Evolutionary conservation across 2,888 invertebrate genomes (phyloP).

Genomic region (Aporophyla nigra): DNA sequence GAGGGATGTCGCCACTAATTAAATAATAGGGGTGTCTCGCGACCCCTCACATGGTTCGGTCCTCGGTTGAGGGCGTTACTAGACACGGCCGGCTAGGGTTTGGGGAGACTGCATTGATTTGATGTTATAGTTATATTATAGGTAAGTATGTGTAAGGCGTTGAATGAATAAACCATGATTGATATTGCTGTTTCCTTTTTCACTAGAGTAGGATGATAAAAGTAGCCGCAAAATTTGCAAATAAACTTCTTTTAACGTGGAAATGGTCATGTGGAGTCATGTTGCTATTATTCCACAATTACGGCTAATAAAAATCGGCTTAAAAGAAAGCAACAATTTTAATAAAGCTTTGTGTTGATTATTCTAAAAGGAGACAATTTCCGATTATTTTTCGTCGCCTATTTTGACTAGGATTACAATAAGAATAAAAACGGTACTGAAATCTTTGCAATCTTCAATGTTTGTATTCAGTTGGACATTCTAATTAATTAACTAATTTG

Average conservation of each 20-base stretch:
- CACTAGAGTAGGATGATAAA: not conserved
- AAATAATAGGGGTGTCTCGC: conserved; percentile 41
- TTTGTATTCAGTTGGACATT: not conserved
- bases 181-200: conserved; percentile 24
- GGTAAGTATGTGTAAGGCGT: conserved; percentile 19
- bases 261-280: not conserved
- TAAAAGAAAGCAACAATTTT: not conserved
- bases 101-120: conserved; percentile 42
- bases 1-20: conserved; percentile 46
- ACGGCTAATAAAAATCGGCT: not conserved
- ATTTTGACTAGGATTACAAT: not conserved
- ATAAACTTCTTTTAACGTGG: not conserved
- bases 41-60: conserved; percentile 22
- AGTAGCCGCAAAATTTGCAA: not conserved
- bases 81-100: conserved; percentile 42
- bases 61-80: conserved; percentile 43
- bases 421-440: not conserved
- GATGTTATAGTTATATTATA: conserved; percentile 13
- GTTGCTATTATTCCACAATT: not conserved
- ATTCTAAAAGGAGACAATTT: not conserved
- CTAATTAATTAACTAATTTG: not conserved
- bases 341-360: not conserved
- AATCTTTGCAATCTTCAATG: not conserved
- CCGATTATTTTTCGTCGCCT: not conserved
- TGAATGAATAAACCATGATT: conserved; percentile 23